Evolutionary conservation across 2,888 invertebrate genomes (phyloP), one percentile per base, ranked within the genome.

Genomic region (Invenusta paracnida): DNA sequence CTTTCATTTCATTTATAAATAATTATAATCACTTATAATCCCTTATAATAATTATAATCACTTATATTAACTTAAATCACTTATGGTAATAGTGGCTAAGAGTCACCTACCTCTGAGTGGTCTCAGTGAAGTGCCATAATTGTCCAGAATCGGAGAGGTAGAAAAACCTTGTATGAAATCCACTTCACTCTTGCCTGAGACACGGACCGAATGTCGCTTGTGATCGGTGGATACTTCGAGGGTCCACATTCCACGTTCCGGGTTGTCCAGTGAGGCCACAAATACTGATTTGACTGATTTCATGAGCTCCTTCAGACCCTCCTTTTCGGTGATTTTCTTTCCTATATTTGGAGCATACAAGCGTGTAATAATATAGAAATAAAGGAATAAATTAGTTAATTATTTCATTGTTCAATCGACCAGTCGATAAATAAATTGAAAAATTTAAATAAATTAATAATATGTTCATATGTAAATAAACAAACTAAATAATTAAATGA

Each of bases 111-210:
- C 85, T 31, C 27, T 67, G 23, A 86, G 27, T 66, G 86, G 86
- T 2, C 67, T 83, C 23, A 25, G 83, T n/a, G 48, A 85, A 5
- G 85, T 30, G 25, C 79, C 85, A 30, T 86, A 48, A 48, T 85
- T 85, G 66, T 67, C 67, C 0, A 29, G 67, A 29, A 67, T 67
- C n/a, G 31, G 48, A n/a, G 67, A 1, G 1, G 86, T 85, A 0
- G 83, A 17, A 85, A 86, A 86, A 1, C 86, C 86, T 67, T 31
- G 86, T 13, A 86, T 23, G 29, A 86, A 86, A 25, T 86, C 86
- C 29, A 86, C 73, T 29, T 85, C 73, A 67, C 86, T 86, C 1
- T 30, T 17, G 11, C 86, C 85, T 5, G 86, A 73, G 25, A 86
- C 48, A 27, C 86, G n/a, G 27, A 86, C 73, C 17, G 86, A 85